These are phyloP conservation scores for Distichodus sexfasciatus DNA, from an alignment of 2,797 vertebrate species.

Conservation along the genomic window DNA sequence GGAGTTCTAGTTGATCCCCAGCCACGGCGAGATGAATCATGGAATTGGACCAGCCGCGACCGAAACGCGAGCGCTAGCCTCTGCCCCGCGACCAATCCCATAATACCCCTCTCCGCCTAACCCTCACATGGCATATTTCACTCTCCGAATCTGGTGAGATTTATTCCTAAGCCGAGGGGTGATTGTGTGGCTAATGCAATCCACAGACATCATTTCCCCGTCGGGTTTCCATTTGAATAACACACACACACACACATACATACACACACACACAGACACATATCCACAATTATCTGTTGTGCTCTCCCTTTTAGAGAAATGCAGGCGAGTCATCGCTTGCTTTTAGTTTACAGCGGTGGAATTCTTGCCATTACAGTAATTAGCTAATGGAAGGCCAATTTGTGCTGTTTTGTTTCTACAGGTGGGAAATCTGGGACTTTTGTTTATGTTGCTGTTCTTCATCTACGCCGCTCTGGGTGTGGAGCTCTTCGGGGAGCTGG, in stretches of 20 bases:
- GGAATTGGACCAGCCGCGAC: neutral
- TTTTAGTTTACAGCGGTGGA: neutral
- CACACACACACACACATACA: neutral
- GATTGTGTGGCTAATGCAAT: neutral
- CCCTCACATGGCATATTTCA: neutral
- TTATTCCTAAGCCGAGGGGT: neutral
- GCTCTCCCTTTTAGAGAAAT: neutral
- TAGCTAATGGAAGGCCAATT: conserved; percentile 14
- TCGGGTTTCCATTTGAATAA: neutral
- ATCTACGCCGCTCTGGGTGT: conserved; percentile 95
- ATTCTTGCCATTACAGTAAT: conserved; percentile 17
- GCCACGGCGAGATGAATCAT: too few species aligned
- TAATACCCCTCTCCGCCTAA: neutral
- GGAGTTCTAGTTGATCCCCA: neutral
- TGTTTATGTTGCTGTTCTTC: conserved; percentile 97
- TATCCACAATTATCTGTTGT: neutral
- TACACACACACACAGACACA: neutral
- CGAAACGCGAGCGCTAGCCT: neutral
- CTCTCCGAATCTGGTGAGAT: neutral
- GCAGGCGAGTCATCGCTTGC: conserved; percentile 13
- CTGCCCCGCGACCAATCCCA: neutral
- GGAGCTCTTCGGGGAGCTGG: conserved; percentile 93
- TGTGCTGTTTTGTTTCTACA: conserved; percentile 57
- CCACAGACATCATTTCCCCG: neutral
- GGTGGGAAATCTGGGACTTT: conserved; percentile 95